Evolutionary conservation across 2,888 invertebrate genomes (phyloP), one percentile per base, ranked within the genome.

Genomic region (Sphaeridia pumilis): DNA sequence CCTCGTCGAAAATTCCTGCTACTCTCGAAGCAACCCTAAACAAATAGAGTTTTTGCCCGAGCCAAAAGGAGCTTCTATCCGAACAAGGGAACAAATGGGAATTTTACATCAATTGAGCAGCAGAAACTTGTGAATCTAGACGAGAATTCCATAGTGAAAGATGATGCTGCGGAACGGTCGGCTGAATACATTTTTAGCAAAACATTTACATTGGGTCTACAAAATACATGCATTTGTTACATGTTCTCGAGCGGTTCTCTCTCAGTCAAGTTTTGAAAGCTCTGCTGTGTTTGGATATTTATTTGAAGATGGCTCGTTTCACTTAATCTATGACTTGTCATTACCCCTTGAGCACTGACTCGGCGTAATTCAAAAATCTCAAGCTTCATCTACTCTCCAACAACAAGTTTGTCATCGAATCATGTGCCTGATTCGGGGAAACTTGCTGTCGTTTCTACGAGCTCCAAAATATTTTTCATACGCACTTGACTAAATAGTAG

Each of bases 301-400:
- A 50, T 50, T 50, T 50, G 45, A 50, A 50, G 44, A 50, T 50
- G 50, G 35, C 50, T 50, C 45, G 35, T 50, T 50, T 45, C 34
- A 50, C 45, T 44, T 50, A 50, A 50, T 50, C 50, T 50, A 50
- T 50, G 44, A 45, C 35, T 44, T 50, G 50, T 50, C 50, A 50
- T 50, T 44, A 50, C 36, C 20, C 41, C 27, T 10, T 46, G 31
- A 34, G 34, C 34, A 12, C 4, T 38, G 14, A 5, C 5, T 38
- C 17, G n/a, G n/a, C 21, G 21, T 38, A 38, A 38, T 17, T 38
- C 38, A 4, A 38, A 38, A 38, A 20, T 4, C 14, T n/a, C n/a
- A n/a, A n/a, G n/a, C n/a, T n/a, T n/a, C n/a, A n/a, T n/a, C n/a
- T n/a, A n/a, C n/a, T n/a, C n/a, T n/a, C n/a, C n/a, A n/a, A n/a